Percentiles rank a stretch among this genome's conserved stretches.
These are phyloP conservation scores for Tuta absoluta DNA, from an alignment of 2,888 invertebrate species.

Conservation along the genomic window DNA sequence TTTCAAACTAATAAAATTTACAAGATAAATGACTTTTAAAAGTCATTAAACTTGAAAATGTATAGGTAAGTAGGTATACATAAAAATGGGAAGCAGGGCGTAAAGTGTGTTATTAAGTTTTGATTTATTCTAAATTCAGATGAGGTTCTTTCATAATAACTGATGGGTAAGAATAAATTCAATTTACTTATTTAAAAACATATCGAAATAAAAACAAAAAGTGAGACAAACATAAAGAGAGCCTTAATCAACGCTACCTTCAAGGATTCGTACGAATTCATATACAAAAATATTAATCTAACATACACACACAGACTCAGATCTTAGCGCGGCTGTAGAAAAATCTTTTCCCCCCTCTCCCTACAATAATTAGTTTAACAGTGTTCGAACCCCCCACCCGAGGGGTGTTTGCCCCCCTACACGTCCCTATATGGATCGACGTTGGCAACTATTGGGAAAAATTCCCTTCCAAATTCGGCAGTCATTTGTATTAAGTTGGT, in stretches of 20 bases:
- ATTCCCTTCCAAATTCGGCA: slow-evolving; percentile 52
- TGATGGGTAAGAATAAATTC: too few relatives aligned
- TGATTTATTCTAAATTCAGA: too few relatives aligned
- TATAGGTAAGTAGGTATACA: too few relatives aligned
- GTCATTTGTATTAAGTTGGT: slow-evolving; percentile 49
- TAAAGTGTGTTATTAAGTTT: too few relatives aligned
- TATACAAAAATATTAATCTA: slow-evolving; percentile 30
- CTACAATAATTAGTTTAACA: slow-evolving; percentile 59
- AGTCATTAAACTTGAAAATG: too few relatives aligned
- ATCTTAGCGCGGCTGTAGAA: slow-evolving; percentile 44
- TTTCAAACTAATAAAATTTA: too few relatives aligned
- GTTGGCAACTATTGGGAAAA: slow-evolving; percentile 54
- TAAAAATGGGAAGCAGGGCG: too few relatives aligned
- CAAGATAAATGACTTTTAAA: too few relatives aligned
- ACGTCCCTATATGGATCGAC: slow-evolving; percentile 17
- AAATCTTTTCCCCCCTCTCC: slow-evolving; percentile 49
- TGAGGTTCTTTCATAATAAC: too few relatives aligned
- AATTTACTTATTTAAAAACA: too few relatives aligned
- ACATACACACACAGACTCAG: slow-evolving; percentile 26
- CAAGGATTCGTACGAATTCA: slow-evolving; percentile 23
- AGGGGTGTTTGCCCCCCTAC: slow-evolving; percentile 23
- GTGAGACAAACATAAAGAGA: too few relatives aligned
- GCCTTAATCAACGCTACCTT: slow-evolving; percentile 13
- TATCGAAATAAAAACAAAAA: background rate
- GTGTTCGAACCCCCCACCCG: slow-evolving; percentile 55